A percentile compares a stretch with the other conserved stretches of the same genome.
These are phyloP conservation scores for Chrosomus eos DNA, from an alignment of 2,797 vertebrate genomes.

Conservation along the genomic window DNA sequence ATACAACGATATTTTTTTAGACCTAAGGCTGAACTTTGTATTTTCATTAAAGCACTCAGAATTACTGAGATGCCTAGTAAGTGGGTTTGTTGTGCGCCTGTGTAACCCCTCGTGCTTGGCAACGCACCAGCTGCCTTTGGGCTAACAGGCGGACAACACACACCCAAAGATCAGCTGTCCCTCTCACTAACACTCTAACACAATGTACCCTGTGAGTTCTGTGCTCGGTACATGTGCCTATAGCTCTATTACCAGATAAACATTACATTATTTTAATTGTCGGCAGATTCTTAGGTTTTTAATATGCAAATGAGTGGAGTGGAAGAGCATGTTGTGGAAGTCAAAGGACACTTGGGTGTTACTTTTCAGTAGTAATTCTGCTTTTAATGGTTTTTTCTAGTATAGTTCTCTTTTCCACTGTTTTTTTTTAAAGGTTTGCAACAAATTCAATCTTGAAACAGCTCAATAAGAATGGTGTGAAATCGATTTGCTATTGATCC, in stretches of 20 bases:
- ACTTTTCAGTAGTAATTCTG: neutral
- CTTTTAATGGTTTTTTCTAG: neutral
- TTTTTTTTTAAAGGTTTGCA: neutral
- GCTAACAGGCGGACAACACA: constrained; percentile 66
- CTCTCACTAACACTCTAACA: constrained; percentile 68
- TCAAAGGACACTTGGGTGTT: neutral
- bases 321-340: constrained; percentile 5
- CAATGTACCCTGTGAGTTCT: constrained; percentile 32
- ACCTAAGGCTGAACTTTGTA: constrained; percentile 47
- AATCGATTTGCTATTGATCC: constrained; percentile 22
- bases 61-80: constrained; percentile 65
- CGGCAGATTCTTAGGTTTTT: neutral
- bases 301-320: neutral
- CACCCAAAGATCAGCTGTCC: constrained; percentile 77
- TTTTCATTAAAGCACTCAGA: constrained; percentile 66
- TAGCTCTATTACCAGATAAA: neutral
- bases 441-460: neutral
- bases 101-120: constrained; percentile 74
- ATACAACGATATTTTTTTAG: constrained; percentile 36
- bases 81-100: constrained; percentile 71
- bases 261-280: neutral
- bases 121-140: constrained; percentile 72
- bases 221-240: neutral
- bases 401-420: neutral
- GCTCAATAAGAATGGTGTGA: neutral